Evolutionary conservation across 2,797 vertebrate genomes (phyloP).

Genomic region (Bucorvus abyssinicus): DNA sequence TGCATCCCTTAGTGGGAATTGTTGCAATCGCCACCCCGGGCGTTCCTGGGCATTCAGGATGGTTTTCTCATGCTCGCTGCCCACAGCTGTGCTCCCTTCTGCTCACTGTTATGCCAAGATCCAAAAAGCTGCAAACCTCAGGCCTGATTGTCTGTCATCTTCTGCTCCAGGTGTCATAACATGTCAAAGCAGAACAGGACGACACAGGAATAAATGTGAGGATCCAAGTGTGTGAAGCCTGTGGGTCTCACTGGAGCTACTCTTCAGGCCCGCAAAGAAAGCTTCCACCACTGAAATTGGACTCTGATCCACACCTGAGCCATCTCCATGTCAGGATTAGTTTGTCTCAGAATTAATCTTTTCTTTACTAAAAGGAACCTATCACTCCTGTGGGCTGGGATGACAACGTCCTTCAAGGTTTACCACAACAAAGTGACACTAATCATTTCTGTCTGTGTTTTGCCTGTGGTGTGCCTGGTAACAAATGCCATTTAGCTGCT

Average conservation of each 20-base stretch:
- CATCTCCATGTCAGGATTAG: background rate
- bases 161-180: background rate
- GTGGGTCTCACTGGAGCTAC: background rate
- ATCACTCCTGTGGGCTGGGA: background rate
- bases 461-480: background rate
- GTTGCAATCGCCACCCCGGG: background rate
- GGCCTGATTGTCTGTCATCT: background rate
- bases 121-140: background rate
- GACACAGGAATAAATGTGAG: background rate
- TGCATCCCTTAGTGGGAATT: background rate
- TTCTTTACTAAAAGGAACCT: background rate
- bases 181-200: background rate
- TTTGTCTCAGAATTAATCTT: background rate
- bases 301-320: background rate
- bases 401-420: background rate
- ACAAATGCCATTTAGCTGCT: background rate
- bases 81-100: background rate
- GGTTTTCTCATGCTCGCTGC: background rate
- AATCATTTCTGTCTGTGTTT: background rate
- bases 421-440: background rate
- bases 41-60: background rate
- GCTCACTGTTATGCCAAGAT: background rate
- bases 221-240: background rate
- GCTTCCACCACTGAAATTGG: fast-evolving
- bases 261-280: background rate